These are phyloP conservation scores for Mesoligia furuncula DNA, from an alignment of 2,888 invertebrate genomes.

Conservation along the genomic window DNA sequence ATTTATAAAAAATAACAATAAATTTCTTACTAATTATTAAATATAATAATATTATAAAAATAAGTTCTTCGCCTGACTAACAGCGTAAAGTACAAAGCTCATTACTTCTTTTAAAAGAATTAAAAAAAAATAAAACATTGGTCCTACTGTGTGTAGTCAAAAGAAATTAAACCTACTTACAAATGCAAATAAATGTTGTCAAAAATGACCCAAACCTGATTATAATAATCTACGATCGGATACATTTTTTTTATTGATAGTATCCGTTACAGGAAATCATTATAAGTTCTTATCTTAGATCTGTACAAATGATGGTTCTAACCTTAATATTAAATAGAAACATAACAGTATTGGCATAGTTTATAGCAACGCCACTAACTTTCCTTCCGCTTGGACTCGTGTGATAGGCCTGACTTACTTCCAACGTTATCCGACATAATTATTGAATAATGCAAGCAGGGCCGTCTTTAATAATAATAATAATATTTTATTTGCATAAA, in stretches of 20 bases:
- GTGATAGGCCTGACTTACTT: neutral
- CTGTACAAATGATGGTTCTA: slow-evolving; percentile 32
- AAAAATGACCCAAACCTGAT: neutral
- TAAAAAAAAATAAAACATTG: neutral
- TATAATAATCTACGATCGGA: slow-evolving; percentile 10
- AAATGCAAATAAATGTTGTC: slow-evolving; percentile 22
- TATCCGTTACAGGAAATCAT: slow-evolving; percentile 48
- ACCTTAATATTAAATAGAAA: slow-evolving; percentile 27
- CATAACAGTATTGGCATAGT: slow-evolving; percentile 28
- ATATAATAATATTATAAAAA: neutral
- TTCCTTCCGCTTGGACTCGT: neutral
- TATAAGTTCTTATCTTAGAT: slow-evolving; percentile 43
- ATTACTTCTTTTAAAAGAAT: neutral
- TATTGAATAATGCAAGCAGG: neutral
- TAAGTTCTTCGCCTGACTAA: slow-evolving; percentile 18
- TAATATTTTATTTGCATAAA: too few relatives aligned
- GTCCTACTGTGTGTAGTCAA: neutral
- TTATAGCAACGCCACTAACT: neutral
- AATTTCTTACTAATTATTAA: neutral
- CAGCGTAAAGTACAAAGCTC: neutral
- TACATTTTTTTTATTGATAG: slow-evolving; percentile 25
- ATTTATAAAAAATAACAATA: neutral
- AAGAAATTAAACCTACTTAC: neutral
- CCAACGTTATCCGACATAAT: neutral
- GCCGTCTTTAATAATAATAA: too few relatives aligned